Evolutionary conservation across 2,888 invertebrate species (phyloP).

Genomic region (Hemicrepidius hirtus): DNA sequence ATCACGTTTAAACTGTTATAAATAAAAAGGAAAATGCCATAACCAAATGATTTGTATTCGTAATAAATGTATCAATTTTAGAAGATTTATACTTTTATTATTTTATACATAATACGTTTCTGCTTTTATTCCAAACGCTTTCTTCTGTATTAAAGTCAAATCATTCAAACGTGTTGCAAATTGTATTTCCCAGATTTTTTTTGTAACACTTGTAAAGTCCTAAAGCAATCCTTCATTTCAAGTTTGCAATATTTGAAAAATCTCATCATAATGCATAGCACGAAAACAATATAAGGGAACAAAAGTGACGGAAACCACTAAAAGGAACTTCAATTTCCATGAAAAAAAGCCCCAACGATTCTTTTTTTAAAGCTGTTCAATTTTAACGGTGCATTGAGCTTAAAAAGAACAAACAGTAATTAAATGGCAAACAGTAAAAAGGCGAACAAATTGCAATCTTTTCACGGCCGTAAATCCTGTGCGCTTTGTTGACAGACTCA

Average conservation of each 20-base stretch:
- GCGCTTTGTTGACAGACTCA: not conserved
- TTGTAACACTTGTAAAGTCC: not conserved
- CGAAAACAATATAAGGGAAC: conserved; percentile 9
- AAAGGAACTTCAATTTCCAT: not conserved
- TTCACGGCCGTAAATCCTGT: not conserved
- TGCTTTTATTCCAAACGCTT: too few relatives aligned
- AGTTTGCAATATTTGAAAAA: not conserved
- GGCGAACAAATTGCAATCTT: conserved; percentile 9
- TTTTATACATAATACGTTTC: too few relatives aligned
- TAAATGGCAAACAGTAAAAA: conserved; percentile 19
- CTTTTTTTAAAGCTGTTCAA: conserved; percentile 5
- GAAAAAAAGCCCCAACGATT: not conserved
- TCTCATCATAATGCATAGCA: not conserved
- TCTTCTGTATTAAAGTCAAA: too few relatives aligned
- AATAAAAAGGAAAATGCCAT: too few relatives aligned
- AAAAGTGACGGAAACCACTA: not conserved
- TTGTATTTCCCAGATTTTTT: too few relatives aligned
- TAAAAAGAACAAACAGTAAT: conserved; percentile 14
- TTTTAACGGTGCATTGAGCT: not conserved
- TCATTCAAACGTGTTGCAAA: too few relatives aligned
- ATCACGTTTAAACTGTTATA: too few relatives aligned
- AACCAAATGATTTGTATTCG: too few relatives aligned
- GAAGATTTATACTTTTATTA: too few relatives aligned
- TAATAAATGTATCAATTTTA: too few relatives aligned
- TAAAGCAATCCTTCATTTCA: not conserved